These are phyloP conservation scores for Lagria hirta DNA, from an alignment of 2,888 invertebrate species.

Conservation along the genomic window DNA sequence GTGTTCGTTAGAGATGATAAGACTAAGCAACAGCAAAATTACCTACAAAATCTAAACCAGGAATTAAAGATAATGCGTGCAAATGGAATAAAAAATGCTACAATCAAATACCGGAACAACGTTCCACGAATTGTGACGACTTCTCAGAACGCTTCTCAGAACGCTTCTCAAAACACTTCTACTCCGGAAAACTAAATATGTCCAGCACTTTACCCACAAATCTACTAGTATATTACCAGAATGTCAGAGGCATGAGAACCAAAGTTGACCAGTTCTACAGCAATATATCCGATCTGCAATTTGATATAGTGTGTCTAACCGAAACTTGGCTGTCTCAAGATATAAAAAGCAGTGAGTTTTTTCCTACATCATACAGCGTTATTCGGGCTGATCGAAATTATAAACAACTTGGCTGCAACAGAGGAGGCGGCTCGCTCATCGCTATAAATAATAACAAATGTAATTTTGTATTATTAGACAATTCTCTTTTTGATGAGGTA, in stretches of 20 bases:
- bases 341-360: background rate
- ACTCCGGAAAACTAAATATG: background rate
- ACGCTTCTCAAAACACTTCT: background rate
- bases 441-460: background rate
- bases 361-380: background rate
- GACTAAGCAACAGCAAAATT: background rate
- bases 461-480: background rate
- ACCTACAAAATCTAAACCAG: background rate
- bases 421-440: background rate
- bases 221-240: background rate
- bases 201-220: background rate
- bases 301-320: background rate
- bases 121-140: background rate
- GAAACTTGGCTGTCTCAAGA: background rate
- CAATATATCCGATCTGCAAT: background rate
- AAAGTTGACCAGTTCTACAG: background rate
- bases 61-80: background rate
- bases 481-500: background rate
- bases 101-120: background rate
- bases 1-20: background rate
- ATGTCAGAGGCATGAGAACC: background rate
- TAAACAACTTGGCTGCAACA: background rate
- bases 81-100: background rate
- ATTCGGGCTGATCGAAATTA: background rate
- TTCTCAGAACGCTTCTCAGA: background rate